These are phyloP conservation scores for Perithous albicinctus DNA, from an alignment of 2,888 invertebrate species.

Conservation along the genomic window DNA sequence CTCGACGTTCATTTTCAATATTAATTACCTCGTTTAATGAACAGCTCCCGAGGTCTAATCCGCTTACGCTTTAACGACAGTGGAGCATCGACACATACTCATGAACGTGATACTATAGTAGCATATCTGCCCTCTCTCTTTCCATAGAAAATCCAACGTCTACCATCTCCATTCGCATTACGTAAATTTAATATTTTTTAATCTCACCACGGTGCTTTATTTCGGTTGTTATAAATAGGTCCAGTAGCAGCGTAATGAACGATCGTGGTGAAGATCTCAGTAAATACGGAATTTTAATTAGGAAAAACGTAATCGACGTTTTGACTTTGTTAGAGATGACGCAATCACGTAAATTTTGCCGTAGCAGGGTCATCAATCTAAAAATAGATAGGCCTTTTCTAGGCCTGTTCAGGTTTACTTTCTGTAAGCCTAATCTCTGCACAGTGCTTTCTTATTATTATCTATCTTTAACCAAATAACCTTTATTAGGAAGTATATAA, in stretches of 20 bases:
- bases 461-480: no score
- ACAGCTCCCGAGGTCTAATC: conserved; percentile 72
- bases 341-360: no score
- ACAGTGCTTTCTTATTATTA: no score
- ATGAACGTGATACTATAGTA: conserved; percentile 1
- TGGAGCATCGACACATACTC: conserved; percentile 38
- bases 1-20: conserved; percentile 72
- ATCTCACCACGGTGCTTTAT: background rate
- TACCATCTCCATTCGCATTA: background rate
- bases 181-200: background rate
- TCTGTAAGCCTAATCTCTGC: no score
- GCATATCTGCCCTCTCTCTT: background rate
- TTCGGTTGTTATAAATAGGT: background rate
- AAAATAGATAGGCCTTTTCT: no score
- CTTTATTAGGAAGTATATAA: no score
- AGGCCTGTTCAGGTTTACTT: no score
- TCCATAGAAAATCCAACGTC: background rate
- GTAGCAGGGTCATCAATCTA: background rate
- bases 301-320: background rate
- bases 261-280: background rate
- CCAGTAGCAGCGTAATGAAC: background rate
- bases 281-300: background rate
- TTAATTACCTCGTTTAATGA: conserved; percentile 79
- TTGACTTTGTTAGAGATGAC: background rate
- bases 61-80: conserved; percentile 73